Evolutionary conservation across 2,888 invertebrate species (phyloP).

Genomic region (Eurois occulta): DNA sequence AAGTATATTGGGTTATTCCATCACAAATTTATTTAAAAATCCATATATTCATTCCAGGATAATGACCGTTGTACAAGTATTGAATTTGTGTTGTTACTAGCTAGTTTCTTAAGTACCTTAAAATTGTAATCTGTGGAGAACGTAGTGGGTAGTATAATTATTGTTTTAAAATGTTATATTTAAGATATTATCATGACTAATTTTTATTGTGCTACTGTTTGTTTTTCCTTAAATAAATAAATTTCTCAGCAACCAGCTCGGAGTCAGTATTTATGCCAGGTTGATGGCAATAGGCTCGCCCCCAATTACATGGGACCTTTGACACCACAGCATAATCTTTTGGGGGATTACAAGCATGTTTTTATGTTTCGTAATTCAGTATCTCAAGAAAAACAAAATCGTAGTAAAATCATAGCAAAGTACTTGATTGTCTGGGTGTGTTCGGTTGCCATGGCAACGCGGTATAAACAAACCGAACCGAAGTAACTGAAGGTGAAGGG

Average conservation of each 20-base stretch:
- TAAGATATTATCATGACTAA: too few relatives aligned
- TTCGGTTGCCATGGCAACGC: constrained; percentile 71
- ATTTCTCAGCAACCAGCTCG: neutral
- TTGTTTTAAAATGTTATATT: too few relatives aligned
- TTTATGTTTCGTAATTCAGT: neutral
- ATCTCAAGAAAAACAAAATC: neutral
- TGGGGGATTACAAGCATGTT: neutral
- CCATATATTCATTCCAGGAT: too few relatives aligned
- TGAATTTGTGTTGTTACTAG: too few relatives aligned
- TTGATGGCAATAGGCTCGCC: neutral
- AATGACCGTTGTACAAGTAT: too few relatives aligned
- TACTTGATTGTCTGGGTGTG: constrained; percentile 64
- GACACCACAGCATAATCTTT: neutral
- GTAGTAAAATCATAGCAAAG: constrained; percentile 34
- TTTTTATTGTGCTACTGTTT: too few relatives aligned
- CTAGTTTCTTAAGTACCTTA: too few relatives aligned
- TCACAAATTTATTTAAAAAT: neutral
- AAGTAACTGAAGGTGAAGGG: constrained; percentile 50
- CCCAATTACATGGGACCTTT: neutral
- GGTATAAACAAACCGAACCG: constrained; percentile 72
- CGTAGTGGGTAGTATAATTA: too few relatives aligned
- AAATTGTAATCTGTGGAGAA: too few relatives aligned
- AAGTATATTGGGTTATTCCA: neutral
- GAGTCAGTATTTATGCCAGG: neutral
- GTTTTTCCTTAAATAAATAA: too few relatives aligned